These are phyloP conservation scores for Troides aeacus DNA, from an alignment of 2,888 invertebrate genomes.

Conservation along the genomic window DNA sequence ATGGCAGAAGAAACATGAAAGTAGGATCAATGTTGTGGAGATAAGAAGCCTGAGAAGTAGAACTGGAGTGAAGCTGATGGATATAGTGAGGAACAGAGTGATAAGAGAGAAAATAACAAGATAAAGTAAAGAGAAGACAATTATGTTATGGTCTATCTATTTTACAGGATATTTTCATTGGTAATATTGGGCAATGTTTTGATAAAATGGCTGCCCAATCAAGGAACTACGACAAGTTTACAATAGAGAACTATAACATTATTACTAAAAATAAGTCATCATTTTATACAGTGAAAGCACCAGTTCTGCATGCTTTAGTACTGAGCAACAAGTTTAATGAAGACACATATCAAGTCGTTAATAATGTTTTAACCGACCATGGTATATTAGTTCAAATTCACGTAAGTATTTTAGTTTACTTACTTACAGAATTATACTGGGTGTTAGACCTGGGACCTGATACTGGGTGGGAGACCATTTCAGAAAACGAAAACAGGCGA, in stretches of 20 bases:
- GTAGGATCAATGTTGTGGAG: no score
- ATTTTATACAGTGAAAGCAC: conserved; percentile 13
- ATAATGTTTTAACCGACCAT: conserved; percentile 6
- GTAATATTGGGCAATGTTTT: conserved; percentile 11
- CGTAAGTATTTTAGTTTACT: conserved; percentile 9
- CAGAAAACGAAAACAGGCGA: no score
- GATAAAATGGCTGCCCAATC: conserved; percentile 2
- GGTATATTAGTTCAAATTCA: conserved; percentile 19
- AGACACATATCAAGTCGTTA: conserved; percentile 2
- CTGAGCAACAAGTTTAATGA: conserved; percentile 18
- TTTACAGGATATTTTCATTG: conserved; percentile 17
- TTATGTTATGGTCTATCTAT: background rate
- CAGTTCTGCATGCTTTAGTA: conserved; percentile 16
- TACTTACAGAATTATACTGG: no score
- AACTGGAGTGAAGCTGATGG: no score
- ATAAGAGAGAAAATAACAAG: no score
- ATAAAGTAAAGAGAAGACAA: no score
- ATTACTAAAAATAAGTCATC: conserved; percentile 8
- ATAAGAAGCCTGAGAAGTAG: no score
- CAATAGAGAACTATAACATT: conserved; percentile 1
- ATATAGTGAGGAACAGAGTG: no score
- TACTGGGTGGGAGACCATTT: no score
- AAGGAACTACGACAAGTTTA: conserved; percentile 12
- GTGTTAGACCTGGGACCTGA: no score
- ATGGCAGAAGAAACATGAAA: no score